phyloP scores from a whole-genome alignment of 1,140 invertebrate species.

The Eufriesea mexicana region DNA sequence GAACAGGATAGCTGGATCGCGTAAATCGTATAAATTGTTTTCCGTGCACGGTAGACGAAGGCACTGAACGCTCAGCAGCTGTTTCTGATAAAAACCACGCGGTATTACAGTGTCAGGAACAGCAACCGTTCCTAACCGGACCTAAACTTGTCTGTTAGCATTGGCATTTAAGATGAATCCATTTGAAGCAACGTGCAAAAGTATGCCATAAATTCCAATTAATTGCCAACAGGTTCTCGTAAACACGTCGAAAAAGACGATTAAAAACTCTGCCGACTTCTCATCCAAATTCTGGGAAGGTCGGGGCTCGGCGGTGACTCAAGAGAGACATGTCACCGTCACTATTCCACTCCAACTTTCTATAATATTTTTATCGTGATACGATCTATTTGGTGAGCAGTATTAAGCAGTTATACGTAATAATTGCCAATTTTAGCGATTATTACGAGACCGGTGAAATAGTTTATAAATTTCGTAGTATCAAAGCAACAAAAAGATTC shows the following conservation, averaged over 20 bases:
- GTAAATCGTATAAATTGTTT: constrained; percentile 15
- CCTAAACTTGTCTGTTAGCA: constrained; percentile 61
- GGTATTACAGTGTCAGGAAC: constrained; percentile 58
- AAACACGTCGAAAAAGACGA: constrained; percentile 64
- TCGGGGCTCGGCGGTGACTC: too few species aligned
- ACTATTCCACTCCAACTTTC: too few species aligned
- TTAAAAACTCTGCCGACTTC: neutral
- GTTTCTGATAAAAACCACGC: constrained; percentile 67
- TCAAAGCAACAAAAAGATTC: too few species aligned
- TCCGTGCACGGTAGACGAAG: neutral
- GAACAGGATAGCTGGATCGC: neutral
- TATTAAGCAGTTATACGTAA: too few species aligned
- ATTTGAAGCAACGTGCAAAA: constrained; percentile 62
- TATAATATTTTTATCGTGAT: too few species aligned
- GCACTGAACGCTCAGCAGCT: constrained; percentile 69
- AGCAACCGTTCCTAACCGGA: constrained; percentile 56
- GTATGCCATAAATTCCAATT: constrained; percentile 77
- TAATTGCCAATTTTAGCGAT: too few species aligned
- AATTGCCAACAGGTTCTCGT: constrained; percentile 75
- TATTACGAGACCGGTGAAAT: too few species aligned
- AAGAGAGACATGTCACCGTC: too few species aligned
- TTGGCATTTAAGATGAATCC: constrained; percentile 73
- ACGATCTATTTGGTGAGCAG: too few species aligned
- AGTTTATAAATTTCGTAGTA: too few species aligned
- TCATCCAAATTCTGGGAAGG: neutral